Base-by-base conservation (phyloP, 1,140 invertebrate species). In the Paraescarpia echinospica region DNA sequence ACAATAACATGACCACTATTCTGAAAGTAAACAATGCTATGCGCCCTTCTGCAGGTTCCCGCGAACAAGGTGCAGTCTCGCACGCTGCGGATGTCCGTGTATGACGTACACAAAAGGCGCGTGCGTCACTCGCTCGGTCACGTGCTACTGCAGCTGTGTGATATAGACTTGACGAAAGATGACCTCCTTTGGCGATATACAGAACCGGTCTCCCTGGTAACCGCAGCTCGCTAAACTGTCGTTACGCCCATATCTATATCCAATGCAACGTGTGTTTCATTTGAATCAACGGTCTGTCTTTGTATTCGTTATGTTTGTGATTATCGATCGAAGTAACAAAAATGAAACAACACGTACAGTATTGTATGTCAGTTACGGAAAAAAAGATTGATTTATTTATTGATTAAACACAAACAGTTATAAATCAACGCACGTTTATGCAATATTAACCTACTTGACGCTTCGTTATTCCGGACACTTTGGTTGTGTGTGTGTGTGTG, bases 21-120 rank as follows among this genome's bases (percentile, higher is more conserved):
- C n/a, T n/a, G n/a, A n/a, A n/a, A n/a, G n/a, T n/a, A n/a, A n/a
- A n/a, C n/a, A n/a, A n/a, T n/a, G n/a, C n/a, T n/a, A n/a, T n/a
- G n/a, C n/a, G n/a, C n/a, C n/a, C n/a, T n/a, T n/a, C 27, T 90
- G 1, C 92, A 95, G 95, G 94, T 95, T 18, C 34, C 93, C 33
- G 2, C 92, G 22, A 92, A 94, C 14, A 94, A 95, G 14, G 35
- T 95, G 0, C 88, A 90, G 27, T 93, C 92, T 22, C 91, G 94
- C 27, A 94, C 94, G 8, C 91, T 96, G 33, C 93, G 95, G 12
- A 94, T 96, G 91, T 95, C 95, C 34, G 95, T 96, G 6, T 96
- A 96, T 94, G 95, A 96, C 92, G 94, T 96, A 1, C 95, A 96
- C 93, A 95, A 94, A 93, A 93, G 94, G 33, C 93, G 94, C 35